Evolutionary conservation across 1,140 invertebrate species (phyloP).

Genomic region (Drosophila trapezifrons): DNA sequence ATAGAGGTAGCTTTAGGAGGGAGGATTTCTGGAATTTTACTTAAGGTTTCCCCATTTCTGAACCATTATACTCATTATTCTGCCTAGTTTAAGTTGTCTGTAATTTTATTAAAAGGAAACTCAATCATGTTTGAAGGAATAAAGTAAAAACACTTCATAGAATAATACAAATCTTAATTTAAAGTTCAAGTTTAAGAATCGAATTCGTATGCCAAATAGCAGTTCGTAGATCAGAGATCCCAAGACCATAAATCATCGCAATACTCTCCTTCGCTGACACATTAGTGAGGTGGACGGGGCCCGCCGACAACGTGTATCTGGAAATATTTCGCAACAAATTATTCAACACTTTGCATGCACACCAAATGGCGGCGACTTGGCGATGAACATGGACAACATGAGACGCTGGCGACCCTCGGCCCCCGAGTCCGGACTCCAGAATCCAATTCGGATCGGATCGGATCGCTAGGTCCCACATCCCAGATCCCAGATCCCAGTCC

Average conservation of each 20-base stretch:
- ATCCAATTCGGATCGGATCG: conserved; percentile 12
- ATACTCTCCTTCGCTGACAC: neutral
- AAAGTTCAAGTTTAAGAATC: too few species aligned
- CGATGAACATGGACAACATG: conserved; percentile 56
- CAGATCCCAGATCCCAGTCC: neutral
- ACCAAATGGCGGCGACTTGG: conserved; percentile 34
- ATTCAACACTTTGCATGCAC: conserved; percentile 80
- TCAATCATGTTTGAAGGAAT: too few species aligned
- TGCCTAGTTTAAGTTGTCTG: too few species aligned
- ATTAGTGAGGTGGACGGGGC: conserved; percentile 47
- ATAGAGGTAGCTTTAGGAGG: too few species aligned
- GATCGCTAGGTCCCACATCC: neutral
- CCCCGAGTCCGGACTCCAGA: conserved; percentile 34
- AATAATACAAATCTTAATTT: too few species aligned
- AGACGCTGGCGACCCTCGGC: conserved; percentile 61
- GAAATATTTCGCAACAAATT: conserved; percentile 82
- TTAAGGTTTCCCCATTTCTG: too few species aligned
- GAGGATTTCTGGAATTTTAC: too few species aligned
- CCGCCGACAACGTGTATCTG: conserved; percentile 55
- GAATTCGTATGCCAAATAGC: too few species aligned
- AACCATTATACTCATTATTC: too few species aligned
- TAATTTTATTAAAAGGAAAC: too few species aligned
- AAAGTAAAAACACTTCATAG: too few species aligned
- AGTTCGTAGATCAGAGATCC: too few species aligned
- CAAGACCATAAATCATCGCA: neutral